Evolutionary conservation across 1,140 invertebrate genomes (phyloP).

Genomic region (Diachasma alloeum): DNA sequence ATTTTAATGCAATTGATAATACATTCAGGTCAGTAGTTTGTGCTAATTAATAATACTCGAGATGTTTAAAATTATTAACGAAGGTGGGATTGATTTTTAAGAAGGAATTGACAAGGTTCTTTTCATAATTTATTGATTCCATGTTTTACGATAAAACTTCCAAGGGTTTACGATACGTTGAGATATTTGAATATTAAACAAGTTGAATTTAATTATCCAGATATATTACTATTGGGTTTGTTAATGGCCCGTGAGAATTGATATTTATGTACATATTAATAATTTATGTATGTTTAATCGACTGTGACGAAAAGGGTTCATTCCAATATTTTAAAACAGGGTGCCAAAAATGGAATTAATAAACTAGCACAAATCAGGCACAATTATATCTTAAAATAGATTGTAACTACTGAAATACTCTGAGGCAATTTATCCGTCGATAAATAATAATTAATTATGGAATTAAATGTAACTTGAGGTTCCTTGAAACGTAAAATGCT

Average conservation of each 20-base stretch:
- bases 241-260: not conserved
- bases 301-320: not conserved
- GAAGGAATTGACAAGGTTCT: not conserved
- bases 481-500: not conserved
- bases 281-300: not conserved
- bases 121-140: not conserved
- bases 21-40: not conserved
- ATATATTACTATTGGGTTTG: not conserved
- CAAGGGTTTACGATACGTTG: not conserved
- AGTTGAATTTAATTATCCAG: not conserved
- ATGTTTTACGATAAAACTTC: not conserved
- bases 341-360: constrained; percentile 7
- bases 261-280: constrained; percentile 1
- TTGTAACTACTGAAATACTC: not conserved
- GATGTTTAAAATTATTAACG: not conserved
- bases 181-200: not conserved
- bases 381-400: not conserved
- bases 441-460: not conserved
- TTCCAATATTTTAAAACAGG: constrained; percentile 8
- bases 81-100: not conserved
- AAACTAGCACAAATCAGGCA: constrained; percentile 1
- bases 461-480: constrained; percentile 7
- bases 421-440: constrained; percentile 1
- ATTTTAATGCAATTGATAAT: not conserved
- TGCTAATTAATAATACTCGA: not conserved